Percentiles rank a stretch among this genome's conserved stretches.
These are phyloP conservation scores for Hemitrygon akajei DNA, from an alignment of 2,797 vertebrate genomes.

Conservation along the genomic window DNA sequence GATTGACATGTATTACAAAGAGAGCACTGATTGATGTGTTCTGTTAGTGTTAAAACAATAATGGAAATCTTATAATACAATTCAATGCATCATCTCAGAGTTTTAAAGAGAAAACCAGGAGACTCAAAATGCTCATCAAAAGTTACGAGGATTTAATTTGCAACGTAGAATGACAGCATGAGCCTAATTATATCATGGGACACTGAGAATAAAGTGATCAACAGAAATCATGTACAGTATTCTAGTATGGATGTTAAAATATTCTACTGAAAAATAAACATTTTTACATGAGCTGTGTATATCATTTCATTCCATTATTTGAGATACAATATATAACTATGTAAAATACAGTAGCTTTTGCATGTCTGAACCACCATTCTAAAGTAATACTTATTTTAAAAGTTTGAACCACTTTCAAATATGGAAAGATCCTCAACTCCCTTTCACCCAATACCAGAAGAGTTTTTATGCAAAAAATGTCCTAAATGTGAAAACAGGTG, in stretches of 20 bases:
- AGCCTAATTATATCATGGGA: neutral
- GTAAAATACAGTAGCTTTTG: neutral
- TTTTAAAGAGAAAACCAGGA: neutral
- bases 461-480: neutral
- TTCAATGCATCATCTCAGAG: neutral
- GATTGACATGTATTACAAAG: neutral
- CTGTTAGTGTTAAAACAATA: neutral
- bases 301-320: neutral
- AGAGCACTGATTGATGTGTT: neutral
- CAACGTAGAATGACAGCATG: neutral
- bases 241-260: neutral
- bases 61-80: neutral
- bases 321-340: neutral
- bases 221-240: neutral
- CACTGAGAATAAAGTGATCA: neutral
- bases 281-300: neutral
- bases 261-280: neutral
- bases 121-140: neutral
- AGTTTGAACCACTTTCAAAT: too few relatives aligned
- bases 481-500: neutral
- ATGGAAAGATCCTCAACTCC: neutral
- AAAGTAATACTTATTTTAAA: neutral
- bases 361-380: neutral
- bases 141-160: neutral
- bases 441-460: neutral